Evolutionary conservation across 2,888 invertebrate genomes (phyloP), one percentile per base, ranked within the genome.

Genomic region (Sialis fuliginosa): DNA sequence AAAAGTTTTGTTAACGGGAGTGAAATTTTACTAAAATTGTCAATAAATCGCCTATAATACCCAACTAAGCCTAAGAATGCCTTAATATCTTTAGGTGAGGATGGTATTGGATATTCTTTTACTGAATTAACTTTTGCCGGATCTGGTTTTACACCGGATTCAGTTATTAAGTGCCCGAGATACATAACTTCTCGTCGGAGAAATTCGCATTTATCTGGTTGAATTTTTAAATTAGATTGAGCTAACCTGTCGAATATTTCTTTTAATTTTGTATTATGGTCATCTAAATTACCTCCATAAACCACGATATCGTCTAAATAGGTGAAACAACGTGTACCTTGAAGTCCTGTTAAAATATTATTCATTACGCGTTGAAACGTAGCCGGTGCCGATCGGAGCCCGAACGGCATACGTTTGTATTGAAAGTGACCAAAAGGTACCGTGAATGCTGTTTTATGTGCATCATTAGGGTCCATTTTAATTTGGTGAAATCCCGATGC

Each of bases 401-500:
- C 42, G 32, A 42, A 42, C 2, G 42, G 42, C 42, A 42, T 42
- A 30, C 42, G 13, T 5, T 4, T 33, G 31, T 30, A 42, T 42
- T 42, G 31, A 30, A 10, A 42, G 12, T 42, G 42, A 31, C 33
- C 42, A 10, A 49, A 44, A 35, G 54, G 55, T 6, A 12, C 12
- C 4, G 32, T 30, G 12, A 42, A 42, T 9, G 42, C 42, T 42
- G 42, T 42, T 42, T 42, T 42, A 4, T 30, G 30, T 31, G 9
- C 32, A 13, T 42, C 42, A 44, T n/a, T n/a, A n/a, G n/a, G n/a
- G n/a, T n/a, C n/a, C n/a, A n/a, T n/a, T n/a, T n/a, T n/a, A n/a
- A n/a, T 44, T 44, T 44, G 44, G 46, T 64, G 62, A 50, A 58
- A 65, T 1, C 62, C 63, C 5, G 54, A 54, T 5, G 61, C 57